Evolutionary conservation across 2,113 vertebrate genomes (phyloP).

Genomic region (Loxodonta africana): DNA sequence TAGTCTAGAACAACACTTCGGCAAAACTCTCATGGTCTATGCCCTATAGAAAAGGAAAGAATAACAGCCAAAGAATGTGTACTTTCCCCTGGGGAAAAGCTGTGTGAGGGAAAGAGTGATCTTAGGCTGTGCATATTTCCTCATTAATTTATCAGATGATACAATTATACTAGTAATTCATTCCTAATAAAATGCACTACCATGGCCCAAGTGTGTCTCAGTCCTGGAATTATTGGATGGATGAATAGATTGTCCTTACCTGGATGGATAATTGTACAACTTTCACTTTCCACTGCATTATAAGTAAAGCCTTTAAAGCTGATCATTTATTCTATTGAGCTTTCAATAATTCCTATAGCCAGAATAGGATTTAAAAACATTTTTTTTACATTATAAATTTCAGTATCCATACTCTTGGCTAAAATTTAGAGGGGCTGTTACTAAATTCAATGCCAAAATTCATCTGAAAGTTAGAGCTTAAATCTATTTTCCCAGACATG

Average conservation of each 20-base stretch:
- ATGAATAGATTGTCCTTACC: neutral
- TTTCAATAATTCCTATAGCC: neutral
- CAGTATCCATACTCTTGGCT: neutral
- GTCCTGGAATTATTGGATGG: neutral
- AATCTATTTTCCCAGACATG: neutral
- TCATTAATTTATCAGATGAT: neutral
- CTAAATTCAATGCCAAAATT: slow-evolving; percentile 31
- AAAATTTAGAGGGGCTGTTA: neutral
- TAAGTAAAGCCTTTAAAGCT: neutral
- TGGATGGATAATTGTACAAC: neutral
- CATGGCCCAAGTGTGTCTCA: neutral
- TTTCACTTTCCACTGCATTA: neutral
- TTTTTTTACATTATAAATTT: slow-evolving; percentile 22
- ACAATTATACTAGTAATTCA: neutral
- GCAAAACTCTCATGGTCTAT: neutral
- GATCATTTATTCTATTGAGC: neutral
- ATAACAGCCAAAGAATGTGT: neutral
- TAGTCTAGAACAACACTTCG: neutral
- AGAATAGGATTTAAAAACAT: neutral
- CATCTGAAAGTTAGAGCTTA: neutral
- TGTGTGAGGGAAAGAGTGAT: neutral
- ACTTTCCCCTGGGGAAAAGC: neutral
- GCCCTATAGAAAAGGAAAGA: neutral
- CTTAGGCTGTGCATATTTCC: neutral
- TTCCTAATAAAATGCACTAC: neutral